These are phyloP conservation scores for Dryomyza anilis DNA, from an alignment of 2,888 invertebrate species.

Conservation along the genomic window DNA sequence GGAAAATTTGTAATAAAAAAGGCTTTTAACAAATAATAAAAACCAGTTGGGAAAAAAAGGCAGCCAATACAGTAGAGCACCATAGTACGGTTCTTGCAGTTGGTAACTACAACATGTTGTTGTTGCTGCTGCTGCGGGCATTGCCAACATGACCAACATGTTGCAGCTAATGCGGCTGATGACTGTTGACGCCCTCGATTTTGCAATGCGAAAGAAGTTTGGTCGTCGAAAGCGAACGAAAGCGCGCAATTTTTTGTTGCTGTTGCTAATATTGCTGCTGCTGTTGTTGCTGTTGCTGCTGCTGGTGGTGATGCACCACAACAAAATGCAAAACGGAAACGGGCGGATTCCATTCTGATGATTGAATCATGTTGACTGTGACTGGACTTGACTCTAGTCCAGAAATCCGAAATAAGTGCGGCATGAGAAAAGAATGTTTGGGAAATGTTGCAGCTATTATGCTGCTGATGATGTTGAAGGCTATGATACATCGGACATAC, in stretches of 20 bases:
- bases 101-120: too few relatives aligned
- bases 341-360: conserved; percentile 56
- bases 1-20: too few relatives aligned
- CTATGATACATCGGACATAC: background rate
- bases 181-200: conserved; percentile 33
- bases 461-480: background rate
- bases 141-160: background rate
- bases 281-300: conserved; percentile 10
- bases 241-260: too few relatives aligned
- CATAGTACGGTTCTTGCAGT: too few relatives aligned
- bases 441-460: conserved; percentile 4
- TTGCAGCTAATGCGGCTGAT: conserved; percentile 22
- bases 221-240: conserved; percentile 4
- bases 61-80: background rate
- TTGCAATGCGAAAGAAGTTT: too few relatives aligned
- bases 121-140: too few relatives aligned
- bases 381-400: background rate
- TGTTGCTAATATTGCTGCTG: too few relatives aligned
- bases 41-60: too few relatives aligned
- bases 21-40: background rate
- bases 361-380: conserved; percentile 50
- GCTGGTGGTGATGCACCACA: conserved; percentile 5
- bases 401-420: background rate
- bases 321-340: conserved; percentile 50
- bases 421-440: conserved; percentile 20